Evolutionary conservation across 2,797 vertebrate genomes (phyloP).

Genomic region (Babyrousa celebensis): DNA sequence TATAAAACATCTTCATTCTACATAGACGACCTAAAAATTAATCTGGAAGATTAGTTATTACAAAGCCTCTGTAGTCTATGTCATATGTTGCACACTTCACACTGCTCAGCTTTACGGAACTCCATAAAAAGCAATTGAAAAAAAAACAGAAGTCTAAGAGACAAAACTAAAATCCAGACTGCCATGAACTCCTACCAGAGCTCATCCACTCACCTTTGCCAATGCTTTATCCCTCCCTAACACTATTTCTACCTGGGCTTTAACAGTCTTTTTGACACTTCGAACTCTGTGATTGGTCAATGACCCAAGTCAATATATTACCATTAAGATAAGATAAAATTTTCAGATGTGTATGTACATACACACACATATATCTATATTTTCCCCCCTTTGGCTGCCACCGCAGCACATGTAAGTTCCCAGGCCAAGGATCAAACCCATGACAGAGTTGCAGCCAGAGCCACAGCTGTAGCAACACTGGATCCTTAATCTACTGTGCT

Average conservation of each 20-base stretch:
- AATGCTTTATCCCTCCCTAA: background rate
- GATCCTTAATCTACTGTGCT: too few species aligned
- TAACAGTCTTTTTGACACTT: background rate
- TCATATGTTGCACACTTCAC: background rate
- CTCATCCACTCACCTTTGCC: background rate
- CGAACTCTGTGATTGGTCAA: background rate
- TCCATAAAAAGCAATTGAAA: background rate
- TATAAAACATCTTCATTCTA: conserved; percentile 16
- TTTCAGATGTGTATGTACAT: background rate
- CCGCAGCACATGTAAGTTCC: too few species aligned
- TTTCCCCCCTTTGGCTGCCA: too few species aligned
- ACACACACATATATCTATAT: too few species aligned
- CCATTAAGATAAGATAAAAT: background rate
- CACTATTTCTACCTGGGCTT: background rate
- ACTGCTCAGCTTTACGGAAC: background rate
- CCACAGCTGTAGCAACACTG: too few species aligned
- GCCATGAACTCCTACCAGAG: background rate
- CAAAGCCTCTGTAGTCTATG: background rate
- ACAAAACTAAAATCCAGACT: background rate
- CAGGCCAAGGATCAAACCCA: too few species aligned
- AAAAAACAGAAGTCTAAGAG: background rate
- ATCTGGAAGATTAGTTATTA: background rate
- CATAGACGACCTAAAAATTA: conserved; percentile 36
- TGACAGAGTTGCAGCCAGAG: too few species aligned
- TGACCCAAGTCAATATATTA: background rate